phyloP scores from a whole-genome alignment of 2,113 vertebrate genomes.

The Arizona elegans region DNA sequence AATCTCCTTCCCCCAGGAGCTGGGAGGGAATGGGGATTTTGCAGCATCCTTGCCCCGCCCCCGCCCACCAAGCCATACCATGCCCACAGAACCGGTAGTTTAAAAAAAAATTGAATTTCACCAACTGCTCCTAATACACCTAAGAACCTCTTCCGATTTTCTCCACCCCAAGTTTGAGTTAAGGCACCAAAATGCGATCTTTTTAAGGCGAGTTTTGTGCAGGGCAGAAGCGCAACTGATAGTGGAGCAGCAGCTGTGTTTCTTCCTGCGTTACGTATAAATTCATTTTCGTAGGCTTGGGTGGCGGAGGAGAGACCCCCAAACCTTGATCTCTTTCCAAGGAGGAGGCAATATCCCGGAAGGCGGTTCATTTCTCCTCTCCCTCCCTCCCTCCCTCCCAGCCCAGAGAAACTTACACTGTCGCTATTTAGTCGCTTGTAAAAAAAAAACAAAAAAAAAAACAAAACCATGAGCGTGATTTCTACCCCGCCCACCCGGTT shows the following conservation, averaged over 20 bases:
- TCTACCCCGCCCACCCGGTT: not conserved
- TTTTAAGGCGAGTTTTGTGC: not conserved
- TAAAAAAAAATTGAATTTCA: too few species aligned
- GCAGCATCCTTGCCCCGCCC: too few species aligned
- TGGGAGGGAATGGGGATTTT: too few species aligned
- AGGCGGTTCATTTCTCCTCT: not conserved
- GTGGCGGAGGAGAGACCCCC: too few species aligned
- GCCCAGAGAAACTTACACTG: not conserved
- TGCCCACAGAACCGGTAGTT: too few species aligned
- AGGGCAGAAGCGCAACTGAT: not conserved
- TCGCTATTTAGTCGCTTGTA: slow-evolving; percentile 26
- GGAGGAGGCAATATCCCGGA: not conserved
- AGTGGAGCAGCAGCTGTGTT: not conserved
- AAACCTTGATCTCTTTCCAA: not conserved
- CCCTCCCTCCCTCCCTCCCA: not conserved
- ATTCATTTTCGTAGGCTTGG: not conserved
- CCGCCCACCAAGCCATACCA: too few species aligned
- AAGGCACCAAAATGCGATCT: not conserved
- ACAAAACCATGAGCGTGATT: not conserved
- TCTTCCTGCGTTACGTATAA: not conserved
- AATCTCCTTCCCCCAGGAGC: too few species aligned
- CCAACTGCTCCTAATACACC: too few species aligned
- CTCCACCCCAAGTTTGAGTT: not conserved
- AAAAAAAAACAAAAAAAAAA: not conserved
- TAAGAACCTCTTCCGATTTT: too few species aligned